Evolutionary conservation across 2,797 vertebrate species (phyloP).

Genomic region (Trachops cirrhosus): DNA sequence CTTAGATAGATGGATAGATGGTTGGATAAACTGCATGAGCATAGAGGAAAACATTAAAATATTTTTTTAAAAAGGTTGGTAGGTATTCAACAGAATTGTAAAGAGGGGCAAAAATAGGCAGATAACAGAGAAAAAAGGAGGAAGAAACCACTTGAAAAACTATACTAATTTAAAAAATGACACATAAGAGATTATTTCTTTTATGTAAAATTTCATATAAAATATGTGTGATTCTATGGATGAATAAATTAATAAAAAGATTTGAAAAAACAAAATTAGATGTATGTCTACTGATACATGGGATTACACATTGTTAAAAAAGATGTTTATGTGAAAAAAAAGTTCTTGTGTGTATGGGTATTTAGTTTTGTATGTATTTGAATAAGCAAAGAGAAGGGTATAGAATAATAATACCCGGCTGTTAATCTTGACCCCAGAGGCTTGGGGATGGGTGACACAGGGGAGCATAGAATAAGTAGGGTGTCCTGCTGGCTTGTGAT

Average conservation of each 20-base stretch:
- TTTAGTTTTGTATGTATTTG: background rate
- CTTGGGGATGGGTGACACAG: background rate
- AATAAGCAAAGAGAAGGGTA: background rate
- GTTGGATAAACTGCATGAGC: background rate
- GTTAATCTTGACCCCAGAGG: background rate
- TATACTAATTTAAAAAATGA: background rate
- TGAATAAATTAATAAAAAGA: background rate
- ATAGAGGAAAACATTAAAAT: background rate
- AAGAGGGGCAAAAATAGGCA: background rate
- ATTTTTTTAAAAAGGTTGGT: background rate
- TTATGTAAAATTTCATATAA: background rate
- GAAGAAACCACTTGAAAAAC: background rate
- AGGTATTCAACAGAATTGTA: background rate
- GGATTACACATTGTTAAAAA: background rate
- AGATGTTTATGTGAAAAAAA: background rate
- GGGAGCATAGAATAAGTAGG: background rate
- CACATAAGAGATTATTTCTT: background rate
- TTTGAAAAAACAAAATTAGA: background rate
- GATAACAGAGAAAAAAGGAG: background rate
- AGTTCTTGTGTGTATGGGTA: background rate
- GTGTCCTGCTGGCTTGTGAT: fast-evolving
- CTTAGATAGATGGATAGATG: background rate
- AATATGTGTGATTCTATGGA: background rate
- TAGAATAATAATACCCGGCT: background rate
- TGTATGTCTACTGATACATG: background rate